Percentiles rank a stretch among this genome's conserved stretches.
phyloP scores from a whole-genome alignment of 2,113 vertebrate genomes.

The Callipepla squamata region DNA sequence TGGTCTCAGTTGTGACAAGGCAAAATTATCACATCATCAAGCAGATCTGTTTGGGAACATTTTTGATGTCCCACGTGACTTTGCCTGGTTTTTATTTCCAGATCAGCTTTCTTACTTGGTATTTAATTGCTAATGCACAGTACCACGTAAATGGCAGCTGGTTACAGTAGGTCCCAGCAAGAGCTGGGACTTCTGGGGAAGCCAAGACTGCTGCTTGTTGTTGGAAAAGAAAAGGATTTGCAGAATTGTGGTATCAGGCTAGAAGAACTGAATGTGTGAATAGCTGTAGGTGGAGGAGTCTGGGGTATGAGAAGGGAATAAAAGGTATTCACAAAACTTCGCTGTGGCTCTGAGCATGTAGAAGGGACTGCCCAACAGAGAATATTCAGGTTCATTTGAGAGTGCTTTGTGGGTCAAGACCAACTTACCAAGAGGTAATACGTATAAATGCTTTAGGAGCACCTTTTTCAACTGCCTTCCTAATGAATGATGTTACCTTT shows the following conservation, averaged over 20 bases:
- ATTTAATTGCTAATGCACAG: not conserved
- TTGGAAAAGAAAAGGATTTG: not conserved
- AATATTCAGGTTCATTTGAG: not conserved
- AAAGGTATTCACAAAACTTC: accelerated
- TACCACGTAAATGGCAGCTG: not conserved
- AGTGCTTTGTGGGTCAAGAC: not conserved
- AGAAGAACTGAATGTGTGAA: not conserved
- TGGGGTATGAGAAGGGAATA: not conserved
- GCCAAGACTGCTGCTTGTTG: accelerated
- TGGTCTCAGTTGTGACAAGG: not conserved
- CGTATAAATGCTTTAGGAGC: not conserved
- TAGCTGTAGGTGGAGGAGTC: not conserved
- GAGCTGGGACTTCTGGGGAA: not conserved
- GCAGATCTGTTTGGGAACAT: not conserved
- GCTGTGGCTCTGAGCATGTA: not conserved
- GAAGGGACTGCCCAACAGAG: not conserved
- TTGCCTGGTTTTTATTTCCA: not conserved
- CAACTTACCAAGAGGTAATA: not conserved
- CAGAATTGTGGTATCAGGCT: not conserved
- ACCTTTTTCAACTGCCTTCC: not conserved
- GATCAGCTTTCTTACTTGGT: not conserved
- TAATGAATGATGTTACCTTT: not conserved
- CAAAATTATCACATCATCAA: not conserved
- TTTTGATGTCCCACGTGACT: not conserved
- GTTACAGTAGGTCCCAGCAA: not conserved